Evolutionary conservation across 2,888 invertebrate genomes (phyloP).

Genomic region (Chrysodeixis includens): DNA sequence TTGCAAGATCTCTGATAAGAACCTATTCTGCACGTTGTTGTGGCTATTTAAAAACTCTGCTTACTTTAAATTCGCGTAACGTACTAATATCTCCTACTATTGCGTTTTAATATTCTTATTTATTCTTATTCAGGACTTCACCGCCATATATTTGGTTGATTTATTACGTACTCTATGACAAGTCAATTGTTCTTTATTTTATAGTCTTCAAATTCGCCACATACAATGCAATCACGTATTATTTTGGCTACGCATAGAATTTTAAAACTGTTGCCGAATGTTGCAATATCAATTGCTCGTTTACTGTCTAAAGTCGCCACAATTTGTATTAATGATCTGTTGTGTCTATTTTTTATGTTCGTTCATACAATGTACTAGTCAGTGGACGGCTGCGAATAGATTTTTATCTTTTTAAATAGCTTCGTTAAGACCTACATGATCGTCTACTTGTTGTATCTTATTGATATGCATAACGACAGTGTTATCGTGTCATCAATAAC

Average conservation of each 20-base stretch:
- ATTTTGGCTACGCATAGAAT: conserved; percentile 48
- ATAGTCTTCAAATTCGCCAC: conserved; percentile 42
- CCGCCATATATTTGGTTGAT: conserved; percentile 45
- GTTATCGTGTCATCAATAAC: conserved; percentile 32
- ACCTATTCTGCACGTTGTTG: conserved; percentile 17
- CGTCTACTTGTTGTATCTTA: conserved; percentile 16
- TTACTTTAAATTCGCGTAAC: conserved; percentile 34
- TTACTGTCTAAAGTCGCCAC: conserved; percentile 42
- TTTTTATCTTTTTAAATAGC: conserved; percentile 35
- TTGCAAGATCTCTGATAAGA: conserved; percentile 25
- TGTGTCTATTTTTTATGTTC: conserved; percentile 24
- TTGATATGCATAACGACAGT: conserved; percentile 45
- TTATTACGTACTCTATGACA: conserved; percentile 38
- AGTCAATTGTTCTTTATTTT: conserved; percentile 46
- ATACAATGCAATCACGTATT: conserved; percentile 51
- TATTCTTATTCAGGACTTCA: conserved; percentile 50
- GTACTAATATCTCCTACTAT: conserved; percentile 26
- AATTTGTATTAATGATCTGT: conserved; percentile 42
- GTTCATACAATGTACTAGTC: conserved; percentile 10
- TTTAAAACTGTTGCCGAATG: conserved; percentile 39
- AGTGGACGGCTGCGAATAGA: conserved; percentile 17
- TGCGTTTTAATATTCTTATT: conserved; percentile 53
- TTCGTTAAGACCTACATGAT: conserved; percentile 27
- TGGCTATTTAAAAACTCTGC: conserved; percentile 21
- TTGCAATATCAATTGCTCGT: conserved; percentile 43